phyloP scores from a whole-genome alignment of 1,140 invertebrate species.

The Hermatobates lingyangjiaoensis region DNA sequence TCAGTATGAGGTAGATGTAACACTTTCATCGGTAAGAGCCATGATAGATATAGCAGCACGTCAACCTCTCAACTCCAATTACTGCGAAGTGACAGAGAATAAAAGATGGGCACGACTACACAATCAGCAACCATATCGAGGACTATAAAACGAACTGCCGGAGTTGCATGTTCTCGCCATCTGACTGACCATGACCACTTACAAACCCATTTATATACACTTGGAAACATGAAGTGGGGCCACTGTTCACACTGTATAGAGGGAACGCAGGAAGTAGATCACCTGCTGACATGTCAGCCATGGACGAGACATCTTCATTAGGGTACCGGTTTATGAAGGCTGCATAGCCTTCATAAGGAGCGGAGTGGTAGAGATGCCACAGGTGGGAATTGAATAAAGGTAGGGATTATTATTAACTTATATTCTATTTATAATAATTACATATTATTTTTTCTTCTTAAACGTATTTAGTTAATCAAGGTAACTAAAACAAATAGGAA shows the following conservation, averaged over 20 bases:
- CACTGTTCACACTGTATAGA: constrained; percentile 6
- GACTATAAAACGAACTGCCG: too few species aligned
- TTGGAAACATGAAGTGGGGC: constrained; percentile 2
- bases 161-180: constrained; percentile 4
- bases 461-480: background rate
- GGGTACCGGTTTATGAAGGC: too few species aligned
- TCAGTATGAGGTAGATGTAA: too few species aligned
- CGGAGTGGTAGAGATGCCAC: background rate
- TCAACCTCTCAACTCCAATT: too few species aligned
- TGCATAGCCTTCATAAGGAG: background rate
- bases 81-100: too few species aligned
- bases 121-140: too few species aligned
- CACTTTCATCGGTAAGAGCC: too few species aligned
- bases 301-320: too few species aligned
- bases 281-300: background rate
- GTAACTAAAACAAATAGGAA: too few species aligned
- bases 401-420: background rate
- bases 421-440: background rate
- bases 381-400: background rate
- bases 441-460: background rate
- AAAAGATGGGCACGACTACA: too few species aligned
- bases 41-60: too few species aligned
- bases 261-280: background rate
- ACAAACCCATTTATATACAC: constrained; percentile 10
- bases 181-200: constrained; percentile 11